Evolutionary conservation across 2,113 vertebrate species (phyloP).

Genomic region (Aldabrachelys gigantea): DNA sequence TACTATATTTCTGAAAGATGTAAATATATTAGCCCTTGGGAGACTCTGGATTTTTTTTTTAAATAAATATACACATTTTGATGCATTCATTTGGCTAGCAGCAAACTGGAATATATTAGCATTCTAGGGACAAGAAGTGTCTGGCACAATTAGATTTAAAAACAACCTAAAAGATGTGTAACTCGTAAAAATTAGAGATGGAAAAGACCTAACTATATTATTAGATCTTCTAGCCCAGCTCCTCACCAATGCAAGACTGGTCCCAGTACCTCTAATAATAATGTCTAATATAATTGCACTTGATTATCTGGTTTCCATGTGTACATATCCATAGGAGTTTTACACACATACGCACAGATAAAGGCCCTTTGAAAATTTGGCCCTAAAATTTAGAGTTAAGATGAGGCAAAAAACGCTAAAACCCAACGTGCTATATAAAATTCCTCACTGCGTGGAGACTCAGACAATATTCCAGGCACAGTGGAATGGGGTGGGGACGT

Average conservation of each 20-base stretch:
- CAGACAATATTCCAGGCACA: conserved; percentile 42
- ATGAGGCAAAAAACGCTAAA: neutral
- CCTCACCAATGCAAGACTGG: rapidly evolving
- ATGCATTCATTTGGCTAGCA: conserved; percentile 7
- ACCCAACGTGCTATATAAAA: conserved; percentile 38
- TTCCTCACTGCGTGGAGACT: neutral
- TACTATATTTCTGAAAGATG: rapidly evolving
- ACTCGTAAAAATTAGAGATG: neutral
- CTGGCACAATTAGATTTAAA: neutral
- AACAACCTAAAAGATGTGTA: neutral
- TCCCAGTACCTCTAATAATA: neutral
- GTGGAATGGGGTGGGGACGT: conserved; percentile 2
- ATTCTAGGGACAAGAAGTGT: neutral
- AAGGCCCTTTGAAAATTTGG: neutral
- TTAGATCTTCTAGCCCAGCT: neutral
- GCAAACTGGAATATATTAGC: neutral
- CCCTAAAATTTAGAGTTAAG: neutral
- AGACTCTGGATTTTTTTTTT: rapidly evolving
- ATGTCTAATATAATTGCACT: rapidly evolving
- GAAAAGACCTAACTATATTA: neutral
- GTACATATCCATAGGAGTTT: neutral
- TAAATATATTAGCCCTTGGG: neutral
- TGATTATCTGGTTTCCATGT: neutral
- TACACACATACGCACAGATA: neutral
- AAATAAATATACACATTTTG: neutral